Evolutionary conservation across 1,140 invertebrate genomes (phyloP).

Genomic region (Andricus grossulariae): DNA sequence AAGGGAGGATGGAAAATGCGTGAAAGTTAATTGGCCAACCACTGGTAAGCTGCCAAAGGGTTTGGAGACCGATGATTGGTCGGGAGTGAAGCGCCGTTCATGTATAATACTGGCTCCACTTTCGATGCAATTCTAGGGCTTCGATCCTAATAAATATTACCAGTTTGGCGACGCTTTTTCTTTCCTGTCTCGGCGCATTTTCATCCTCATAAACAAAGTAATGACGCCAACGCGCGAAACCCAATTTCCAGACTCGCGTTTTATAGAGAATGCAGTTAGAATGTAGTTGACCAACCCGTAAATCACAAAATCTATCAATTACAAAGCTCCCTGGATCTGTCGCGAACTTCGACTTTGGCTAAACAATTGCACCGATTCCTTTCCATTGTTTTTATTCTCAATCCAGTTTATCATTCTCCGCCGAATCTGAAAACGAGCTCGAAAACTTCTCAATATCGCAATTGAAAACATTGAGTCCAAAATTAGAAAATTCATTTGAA

Average conservation of each 20-base stretch:
- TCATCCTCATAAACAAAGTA: conserved; percentile 67
- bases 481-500: too few species aligned
- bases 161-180: conserved; percentile 54
- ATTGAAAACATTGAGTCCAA: background rate
- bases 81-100: conserved; percentile 39
- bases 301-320: conserved; percentile 40
- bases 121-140: conserved; percentile 49
- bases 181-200: conserved; percentile 62
- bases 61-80: conserved; percentile 47
- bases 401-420: background rate
- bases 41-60: conserved; percentile 58
- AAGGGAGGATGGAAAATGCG: background rate
- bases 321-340: background rate
- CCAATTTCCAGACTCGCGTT: conserved; percentile 51
- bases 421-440: conserved; percentile 25
- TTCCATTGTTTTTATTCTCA: background rate
- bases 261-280: conserved; percentile 26
- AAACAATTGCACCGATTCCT: background rate
- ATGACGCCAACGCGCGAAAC: conserved; percentile 55
- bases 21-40: conserved; percentile 20
- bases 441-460: conserved; percentile 16
- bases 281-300: conserved; percentile 31
- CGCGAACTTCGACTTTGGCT: conserved; percentile 9
- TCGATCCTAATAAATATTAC: conserved; percentile 60
- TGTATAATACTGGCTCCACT: conserved; percentile 51